Conservation (phyloP, 1,140 invertebrate species). For the Rhagoletis zephyria region DNA sequence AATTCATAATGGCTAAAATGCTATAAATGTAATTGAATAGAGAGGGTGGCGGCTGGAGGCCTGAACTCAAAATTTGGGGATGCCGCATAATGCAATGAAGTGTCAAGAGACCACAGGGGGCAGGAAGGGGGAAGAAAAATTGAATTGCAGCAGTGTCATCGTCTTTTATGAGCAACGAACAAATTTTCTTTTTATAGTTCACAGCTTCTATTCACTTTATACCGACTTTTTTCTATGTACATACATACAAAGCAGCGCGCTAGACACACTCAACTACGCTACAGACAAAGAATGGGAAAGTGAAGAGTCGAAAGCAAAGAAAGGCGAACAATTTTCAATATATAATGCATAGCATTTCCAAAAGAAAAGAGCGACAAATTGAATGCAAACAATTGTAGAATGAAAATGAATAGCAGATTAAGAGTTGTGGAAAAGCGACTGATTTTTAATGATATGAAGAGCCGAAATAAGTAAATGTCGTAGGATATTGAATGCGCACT, state of each 20-base stretch:
- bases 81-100: background rate
- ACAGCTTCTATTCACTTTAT: slow-evolving; percentile 11
- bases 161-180: background rate
- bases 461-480: background rate
- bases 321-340: slow-evolving; percentile 23
- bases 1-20: background rate
- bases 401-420: slow-evolving; percentile 46
- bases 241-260: background rate
- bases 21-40: background rate
- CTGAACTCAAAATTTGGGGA: background rate
- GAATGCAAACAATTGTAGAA: slow-evolving; percentile 35
- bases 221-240: background rate
- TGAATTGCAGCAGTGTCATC: background rate
- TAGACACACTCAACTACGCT: background rate
- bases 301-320: background rate
- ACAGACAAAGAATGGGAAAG: slow-evolving; percentile 7
- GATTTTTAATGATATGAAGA: background rate
- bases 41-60: background rate
- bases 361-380: background rate
- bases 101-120: background rate
- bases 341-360: background rate
- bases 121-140: background rate
- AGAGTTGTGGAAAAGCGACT: slow-evolving; percentile 4
- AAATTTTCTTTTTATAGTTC: background rate
- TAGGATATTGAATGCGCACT: background rate